Conservation (phyloP, 2,888 invertebrate species). For the Tenthredo scrophulariae region DNA sequence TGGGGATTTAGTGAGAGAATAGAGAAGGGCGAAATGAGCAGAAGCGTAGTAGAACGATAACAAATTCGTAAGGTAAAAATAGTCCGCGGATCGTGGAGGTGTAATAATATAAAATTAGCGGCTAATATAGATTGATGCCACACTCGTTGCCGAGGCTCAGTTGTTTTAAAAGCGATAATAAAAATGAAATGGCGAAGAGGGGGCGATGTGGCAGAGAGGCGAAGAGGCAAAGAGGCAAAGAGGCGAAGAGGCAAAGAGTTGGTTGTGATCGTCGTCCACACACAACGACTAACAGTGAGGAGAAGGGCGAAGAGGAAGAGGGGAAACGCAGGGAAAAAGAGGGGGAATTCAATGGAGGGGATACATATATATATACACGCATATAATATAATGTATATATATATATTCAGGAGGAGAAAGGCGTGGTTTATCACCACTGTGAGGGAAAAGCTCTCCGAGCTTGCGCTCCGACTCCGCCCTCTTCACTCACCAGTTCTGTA, state of each 20-base stretch:
- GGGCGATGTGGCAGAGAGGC: slow-evolving; percentile 53
- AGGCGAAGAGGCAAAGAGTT: slow-evolving; percentile 46
- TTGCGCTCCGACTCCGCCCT: slow-evolving; percentile 68
- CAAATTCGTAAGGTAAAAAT: slow-evolving; percentile 70
- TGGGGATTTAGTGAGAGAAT: slow-evolving; percentile 34
- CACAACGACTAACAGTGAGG: slow-evolving; percentile 22
- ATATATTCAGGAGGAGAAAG: slow-evolving; percentile 62
- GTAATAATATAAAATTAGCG: slow-evolving; percentile 75
- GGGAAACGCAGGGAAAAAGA: slow-evolving; percentile 56
- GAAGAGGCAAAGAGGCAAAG: background rate
- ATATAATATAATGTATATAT: background rate
- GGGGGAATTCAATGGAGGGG: slow-evolving; percentile 59
- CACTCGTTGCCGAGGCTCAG: slow-evolving; percentile 62
- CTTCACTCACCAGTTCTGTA: slow-evolving; percentile 61
- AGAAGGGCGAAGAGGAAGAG: slow-evolving; percentile 47
- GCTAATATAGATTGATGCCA: slow-evolving; percentile 76
- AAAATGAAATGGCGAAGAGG: slow-evolving; percentile 73
- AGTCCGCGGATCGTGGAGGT: slow-evolving; percentile 58
- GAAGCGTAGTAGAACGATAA: slow-evolving; percentile 32
- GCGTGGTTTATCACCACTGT: slow-evolving; percentile 66
- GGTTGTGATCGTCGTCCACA: slow-evolving; percentile 46
- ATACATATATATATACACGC: background rate
- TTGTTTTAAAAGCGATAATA: slow-evolving; percentile 72
- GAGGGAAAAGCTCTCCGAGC: slow-evolving; percentile 67
- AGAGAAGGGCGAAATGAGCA: slow-evolving; percentile 27